Conservation (phyloP, 2,797 vertebrate genomes). For the Hirundo rustica region DNA sequence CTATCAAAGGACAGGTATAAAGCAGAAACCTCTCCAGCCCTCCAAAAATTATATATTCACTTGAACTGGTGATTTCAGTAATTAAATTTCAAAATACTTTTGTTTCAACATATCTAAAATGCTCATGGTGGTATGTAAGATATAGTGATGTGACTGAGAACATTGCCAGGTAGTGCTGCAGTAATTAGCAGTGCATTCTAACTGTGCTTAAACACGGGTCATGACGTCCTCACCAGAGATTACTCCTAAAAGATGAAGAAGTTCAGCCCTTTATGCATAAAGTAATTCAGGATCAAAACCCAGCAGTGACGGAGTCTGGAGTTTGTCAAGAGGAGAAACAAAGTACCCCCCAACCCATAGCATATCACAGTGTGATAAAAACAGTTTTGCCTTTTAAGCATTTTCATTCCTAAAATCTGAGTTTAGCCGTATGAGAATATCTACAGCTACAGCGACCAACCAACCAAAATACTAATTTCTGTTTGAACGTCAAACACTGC, state of each 20-base stretch:
- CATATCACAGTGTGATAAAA: not conserved
- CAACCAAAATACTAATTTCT: not conserved
- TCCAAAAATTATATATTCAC: not conserved
- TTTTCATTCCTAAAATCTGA: not conserved
- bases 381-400: not conserved
- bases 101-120: not conserved
- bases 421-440: not conserved
- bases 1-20: not conserved
- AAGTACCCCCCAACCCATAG: not conserved
- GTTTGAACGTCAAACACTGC: not conserved
- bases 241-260: not conserved
- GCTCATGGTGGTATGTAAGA: not conserved
- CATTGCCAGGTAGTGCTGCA: not conserved
- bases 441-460: not conserved
- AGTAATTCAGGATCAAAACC: not conserved
- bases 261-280: not conserved
- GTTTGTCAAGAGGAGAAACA: not conserved
- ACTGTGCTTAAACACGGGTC: not conserved
- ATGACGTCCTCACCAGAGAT: not conserved
- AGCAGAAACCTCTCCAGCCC: not conserved
- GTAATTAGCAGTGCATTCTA: conserved; percentile 4
- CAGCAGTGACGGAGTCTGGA: not conserved
- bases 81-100: not conserved
- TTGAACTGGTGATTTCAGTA: not conserved
- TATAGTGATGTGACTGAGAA: not conserved